These are phyloP conservation scores for Xenopus petersii DNA, from an alignment of 2,797 vertebrate genomes.

Conservation along the genomic window DNA sequence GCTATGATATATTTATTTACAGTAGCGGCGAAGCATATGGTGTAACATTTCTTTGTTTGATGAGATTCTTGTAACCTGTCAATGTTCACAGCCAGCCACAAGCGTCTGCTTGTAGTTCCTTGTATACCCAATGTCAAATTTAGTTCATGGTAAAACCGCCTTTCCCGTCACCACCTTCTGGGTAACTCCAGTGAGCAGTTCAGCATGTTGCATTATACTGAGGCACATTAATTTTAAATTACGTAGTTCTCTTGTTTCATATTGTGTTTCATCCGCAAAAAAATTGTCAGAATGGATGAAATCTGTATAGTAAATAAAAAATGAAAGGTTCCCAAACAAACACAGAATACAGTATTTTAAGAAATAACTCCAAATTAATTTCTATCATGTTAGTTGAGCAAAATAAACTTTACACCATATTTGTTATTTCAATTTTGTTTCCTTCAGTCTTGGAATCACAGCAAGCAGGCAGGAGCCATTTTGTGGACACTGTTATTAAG, in stretches of 20 bases:
- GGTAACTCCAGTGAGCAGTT: constrained; percentile 20
- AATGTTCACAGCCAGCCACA: constrained; percentile 38
- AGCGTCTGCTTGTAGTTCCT: constrained; percentile 28
- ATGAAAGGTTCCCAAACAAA: too few species aligned
- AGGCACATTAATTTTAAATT: not conserved
- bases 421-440: too few species aligned
- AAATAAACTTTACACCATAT: too few species aligned
- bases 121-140: constrained; percentile 45
- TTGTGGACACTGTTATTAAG: too few species aligned
- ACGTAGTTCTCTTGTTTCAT: too few species aligned
- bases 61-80: constrained; percentile 61
- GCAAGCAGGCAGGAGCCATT: too few species aligned
- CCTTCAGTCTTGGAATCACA: too few species aligned
- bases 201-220: not conserved
- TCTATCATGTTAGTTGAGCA: too few species aligned
- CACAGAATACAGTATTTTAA: too few species aligned
- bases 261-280: not conserved
- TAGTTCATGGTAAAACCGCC: constrained; percentile 29
- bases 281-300: not conserved
- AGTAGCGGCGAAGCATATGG: constrained; percentile 53
- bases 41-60: constrained; percentile 57
- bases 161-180: constrained; percentile 9
- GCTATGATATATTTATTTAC: constrained; percentile 62
- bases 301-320: too few species aligned
- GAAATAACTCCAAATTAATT: too few species aligned